A percentile compares a stretch with the other conserved stretches of the same genome.
These are phyloP conservation scores for Ochotona princeps DNA, from an alignment of 2,113 vertebrate genomes.

Conservation along the genomic window DNA sequence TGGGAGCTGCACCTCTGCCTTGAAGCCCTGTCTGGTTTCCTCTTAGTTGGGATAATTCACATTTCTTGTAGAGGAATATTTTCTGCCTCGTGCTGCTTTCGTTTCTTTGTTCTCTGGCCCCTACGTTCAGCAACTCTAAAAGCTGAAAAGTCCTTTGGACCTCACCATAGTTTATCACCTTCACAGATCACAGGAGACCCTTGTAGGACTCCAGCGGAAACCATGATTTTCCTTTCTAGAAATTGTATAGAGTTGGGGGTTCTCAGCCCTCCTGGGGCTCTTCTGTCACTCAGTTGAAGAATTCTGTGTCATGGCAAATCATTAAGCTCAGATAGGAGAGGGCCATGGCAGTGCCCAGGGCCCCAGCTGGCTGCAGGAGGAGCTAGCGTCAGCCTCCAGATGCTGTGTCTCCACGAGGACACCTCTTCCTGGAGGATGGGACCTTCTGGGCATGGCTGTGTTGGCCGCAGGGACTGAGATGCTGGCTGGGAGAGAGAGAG, in stretches of 20 bases:
- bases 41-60: background rate
- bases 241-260: background rate
- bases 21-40: slow-evolving; percentile 11
- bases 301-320: background rate
- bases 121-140: background rate
- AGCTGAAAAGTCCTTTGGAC: background rate
- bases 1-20: background rate
- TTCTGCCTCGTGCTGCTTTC: no score
- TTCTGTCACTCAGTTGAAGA: background rate
- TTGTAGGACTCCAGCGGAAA: background rate
- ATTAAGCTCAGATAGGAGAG: background rate
- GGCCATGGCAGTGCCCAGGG: background rate
- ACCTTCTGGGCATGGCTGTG: accelerated
- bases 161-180: background rate
- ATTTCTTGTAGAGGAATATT: background rate
- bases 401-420: background rate
- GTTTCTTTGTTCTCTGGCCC: background rate
- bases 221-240: background rate
- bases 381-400: background rate
- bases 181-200: background rate
- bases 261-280: background rate
- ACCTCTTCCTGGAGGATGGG: background rate
- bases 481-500: background rate
- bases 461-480: accelerated
- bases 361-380: background rate